These are phyloP conservation scores for Ptychadena robeensis DNA, from an alignment of 2,797 vertebrate genomes.

Conservation along the genomic window DNA sequence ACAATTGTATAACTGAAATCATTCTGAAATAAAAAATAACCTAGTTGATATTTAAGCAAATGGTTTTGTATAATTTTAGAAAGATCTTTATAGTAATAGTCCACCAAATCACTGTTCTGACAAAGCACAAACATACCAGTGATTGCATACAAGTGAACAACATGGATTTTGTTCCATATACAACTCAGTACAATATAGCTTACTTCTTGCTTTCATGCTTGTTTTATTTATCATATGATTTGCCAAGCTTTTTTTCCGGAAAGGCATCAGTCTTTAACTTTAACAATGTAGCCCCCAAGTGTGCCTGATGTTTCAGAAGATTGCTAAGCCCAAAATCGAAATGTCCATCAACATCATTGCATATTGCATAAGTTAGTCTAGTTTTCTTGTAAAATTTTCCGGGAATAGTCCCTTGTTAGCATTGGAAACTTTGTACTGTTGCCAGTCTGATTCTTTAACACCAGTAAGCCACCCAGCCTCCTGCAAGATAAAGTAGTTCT, in stretches of 20 bases:
- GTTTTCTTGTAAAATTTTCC: slow-evolving; percentile 88
- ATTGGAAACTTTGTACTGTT: slow-evolving; percentile 74
- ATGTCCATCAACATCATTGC: slow-evolving; percentile 49
- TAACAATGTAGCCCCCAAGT: slow-evolving; percentile 68
- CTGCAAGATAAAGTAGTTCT: slow-evolving; percentile 73
- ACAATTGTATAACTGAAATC: neutral
- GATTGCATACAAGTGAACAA: slow-evolving; percentile 68
- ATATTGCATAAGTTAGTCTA: slow-evolving; percentile 75
- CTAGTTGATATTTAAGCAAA: slow-evolving; percentile 9
- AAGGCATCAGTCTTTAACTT: slow-evolving; percentile 71
- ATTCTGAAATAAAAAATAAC: slow-evolving; percentile 5
- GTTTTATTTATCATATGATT: slow-evolving; percentile 65
- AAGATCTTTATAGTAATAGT: slow-evolving; percentile 57
- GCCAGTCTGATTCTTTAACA: slow-evolving; percentile 89
- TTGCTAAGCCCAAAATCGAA: slow-evolving; percentile 67
- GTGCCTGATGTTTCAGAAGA: slow-evolving; percentile 71
- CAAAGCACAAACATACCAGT: slow-evolving; percentile 79
- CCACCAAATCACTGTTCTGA: slow-evolving; percentile 76
- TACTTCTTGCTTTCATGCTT: slow-evolving; percentile 71
- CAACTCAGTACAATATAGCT: slow-evolving; percentile 73
- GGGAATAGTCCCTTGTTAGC: slow-evolving; percentile 92
- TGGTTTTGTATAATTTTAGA: slow-evolving; percentile 21
- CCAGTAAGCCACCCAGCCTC: slow-evolving; percentile 97
- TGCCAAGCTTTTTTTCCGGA: slow-evolving; percentile 65
- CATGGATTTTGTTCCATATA: slow-evolving; percentile 64